Evolutionary conservation across 2,797 vertebrate species (phyloP).

Genomic region (Chiloscyllium punctatum): DNA sequence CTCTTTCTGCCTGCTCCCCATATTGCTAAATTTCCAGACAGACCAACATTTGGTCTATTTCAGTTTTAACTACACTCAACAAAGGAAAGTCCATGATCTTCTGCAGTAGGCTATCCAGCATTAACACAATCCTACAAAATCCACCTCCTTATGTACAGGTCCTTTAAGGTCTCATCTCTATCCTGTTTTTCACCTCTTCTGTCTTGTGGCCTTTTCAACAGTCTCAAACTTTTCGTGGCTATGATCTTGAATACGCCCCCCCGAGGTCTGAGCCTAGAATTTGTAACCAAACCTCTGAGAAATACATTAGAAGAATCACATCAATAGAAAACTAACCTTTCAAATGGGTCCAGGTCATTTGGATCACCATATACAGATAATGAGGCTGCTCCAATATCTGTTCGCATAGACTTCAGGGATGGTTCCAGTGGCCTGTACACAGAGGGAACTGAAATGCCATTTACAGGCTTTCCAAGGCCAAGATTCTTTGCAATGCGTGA

Average conservation of each 20-base stretch:
- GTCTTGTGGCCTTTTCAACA: background rate
- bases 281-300: background rate
- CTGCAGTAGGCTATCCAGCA: background rate
- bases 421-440: conserved; percentile 71
- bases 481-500: conserved; percentile 79
- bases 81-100: background rate
- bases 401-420: conserved; percentile 78
- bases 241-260: background rate
- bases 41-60: background rate
- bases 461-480: conserved; percentile 65
- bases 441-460: conserved; percentile 66
- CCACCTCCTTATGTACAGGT: background rate
- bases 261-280: background rate
- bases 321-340: conserved; percentile 57
- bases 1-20: background rate
- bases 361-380: conserved; percentile 91
- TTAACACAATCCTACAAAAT: background rate
- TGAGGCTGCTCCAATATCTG: conserved; percentile 84
- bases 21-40: background rate
- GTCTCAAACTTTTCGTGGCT: background rate
- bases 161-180: background rate
- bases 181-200: background rate
- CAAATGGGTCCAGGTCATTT: conserved; percentile 75
- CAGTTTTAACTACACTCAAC: background rate
- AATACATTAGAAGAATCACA: background rate